Evolutionary conservation across 2,888 invertebrate species (phyloP), one percentile per base, ranked within the genome.

Genomic region (Choristoneura rosaceana): DNA sequence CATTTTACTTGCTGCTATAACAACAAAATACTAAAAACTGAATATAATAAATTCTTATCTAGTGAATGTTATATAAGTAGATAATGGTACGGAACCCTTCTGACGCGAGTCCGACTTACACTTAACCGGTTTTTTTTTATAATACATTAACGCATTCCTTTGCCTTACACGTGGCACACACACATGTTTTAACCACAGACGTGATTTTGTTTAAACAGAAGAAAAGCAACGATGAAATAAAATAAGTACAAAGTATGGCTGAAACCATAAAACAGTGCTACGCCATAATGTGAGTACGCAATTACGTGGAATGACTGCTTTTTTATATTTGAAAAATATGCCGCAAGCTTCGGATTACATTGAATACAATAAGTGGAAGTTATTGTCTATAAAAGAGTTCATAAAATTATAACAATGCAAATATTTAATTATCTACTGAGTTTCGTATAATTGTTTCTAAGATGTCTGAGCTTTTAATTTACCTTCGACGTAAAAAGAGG

Each of bases 121-220:
- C 25, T 25, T 25, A 2, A 2, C 25, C 25, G 25, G 25, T 2
- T 25, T 25, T 25, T 25, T 73, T 71, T 62, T 68, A 71, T 71
- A 63, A 71, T 63, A 62, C 71, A 63, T 67, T 63, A 68, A 67
- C 34, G 67, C 59, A 38, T 59, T 55, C 10, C 55, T 55, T 25
- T 25, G 25, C 58, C 64, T 58, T 70, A 64, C 45, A 58, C 45
- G 38, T 9, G 55, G 25, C 9, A 43, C 12, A n/a, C 12, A n/a
- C 55, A 10, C 25, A 4, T 55, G 25, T 9, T 55, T 3, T 25
- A 10, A 55, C 52, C 17, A 8, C 9, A 25, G 17, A n/a, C 25
- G 55, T 55, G 25, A 55, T 55, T 25, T 55, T 55, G 55, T 52
- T 17, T 17, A 8, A 52, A 17, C 17, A 17, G 17, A 17, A 17